Percentiles rank a stretch among this genome's conserved stretches.
Conservation (phyloP, 2,113 vertebrate genomes). For the Cryptomyrus ogoouensis region DNA sequence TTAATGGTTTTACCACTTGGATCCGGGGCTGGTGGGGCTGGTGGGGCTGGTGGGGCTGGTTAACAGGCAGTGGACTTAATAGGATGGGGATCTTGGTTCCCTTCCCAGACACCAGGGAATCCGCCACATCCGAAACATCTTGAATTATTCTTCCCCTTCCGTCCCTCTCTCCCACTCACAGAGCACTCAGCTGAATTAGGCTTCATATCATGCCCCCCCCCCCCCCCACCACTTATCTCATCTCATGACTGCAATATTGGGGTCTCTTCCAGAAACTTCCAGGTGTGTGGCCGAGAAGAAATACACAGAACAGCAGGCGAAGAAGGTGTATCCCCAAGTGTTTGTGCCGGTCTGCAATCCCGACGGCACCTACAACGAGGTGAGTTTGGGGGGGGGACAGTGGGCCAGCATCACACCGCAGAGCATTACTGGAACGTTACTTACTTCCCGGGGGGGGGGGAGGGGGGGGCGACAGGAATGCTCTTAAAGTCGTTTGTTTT, state of each 20-base stretch:
- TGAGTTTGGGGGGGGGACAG: conserved; percentile 37
- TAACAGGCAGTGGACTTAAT: conserved; percentile 43
- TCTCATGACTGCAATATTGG: conserved; percentile 26
- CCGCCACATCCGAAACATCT: conserved; percentile 55
- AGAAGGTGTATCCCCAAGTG: conserved; percentile 87
- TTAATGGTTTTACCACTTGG: conserved; percentile 63
- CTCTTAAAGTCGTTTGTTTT: not conserved
- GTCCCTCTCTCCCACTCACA: conserved; percentile 6
- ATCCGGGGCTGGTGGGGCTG: conserved; percentile 23
- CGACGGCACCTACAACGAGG: conserved; percentile 93
- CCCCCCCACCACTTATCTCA: not conserved
- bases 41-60: conserved; percentile 21
- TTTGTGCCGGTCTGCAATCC: conserved; percentile 93
- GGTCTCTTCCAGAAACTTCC: conserved; percentile 75
- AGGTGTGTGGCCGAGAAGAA: conserved; percentile 95
- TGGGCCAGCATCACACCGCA: not conserved
- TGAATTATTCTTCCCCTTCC: conserved; percentile 42
- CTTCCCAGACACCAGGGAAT: conserved; percentile 56
- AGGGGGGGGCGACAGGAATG: not conserved
- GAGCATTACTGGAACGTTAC: not conserved
- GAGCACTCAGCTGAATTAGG: not conserved
- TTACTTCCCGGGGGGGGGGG: not conserved
- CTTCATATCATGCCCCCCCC: not conserved
- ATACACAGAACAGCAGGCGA: conserved; percentile 94
- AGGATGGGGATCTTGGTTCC: conserved; percentile 51